Evolutionary conservation across 2,888 invertebrate species (phyloP).

Genomic region (Escarpia spicata): DNA sequence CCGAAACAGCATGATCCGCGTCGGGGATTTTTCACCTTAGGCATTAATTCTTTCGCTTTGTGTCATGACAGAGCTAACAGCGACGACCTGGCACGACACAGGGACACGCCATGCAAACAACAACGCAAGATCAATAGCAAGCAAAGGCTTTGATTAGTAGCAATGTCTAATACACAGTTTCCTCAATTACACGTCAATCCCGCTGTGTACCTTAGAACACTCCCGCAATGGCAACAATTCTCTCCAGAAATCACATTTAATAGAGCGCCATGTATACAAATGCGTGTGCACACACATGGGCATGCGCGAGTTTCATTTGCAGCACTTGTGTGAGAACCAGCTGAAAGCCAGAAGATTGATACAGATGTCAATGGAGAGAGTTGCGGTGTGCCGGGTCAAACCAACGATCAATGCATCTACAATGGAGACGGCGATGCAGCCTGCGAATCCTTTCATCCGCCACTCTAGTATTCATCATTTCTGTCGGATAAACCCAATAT

Average conservation of each 20-base stretch:
- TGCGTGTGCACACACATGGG: background rate
- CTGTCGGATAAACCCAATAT: background rate
- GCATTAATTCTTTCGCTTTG: background rate
- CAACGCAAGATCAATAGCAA: background rate
- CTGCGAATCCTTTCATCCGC: background rate
- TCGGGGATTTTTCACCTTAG: background rate
- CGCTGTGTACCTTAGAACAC: background rate
- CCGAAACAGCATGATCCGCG: background rate
- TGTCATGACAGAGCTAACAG: background rate
- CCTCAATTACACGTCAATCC: background rate
- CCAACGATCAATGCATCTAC: background rate
- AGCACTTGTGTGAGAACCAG: background rate
- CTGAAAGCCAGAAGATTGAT: background rate
- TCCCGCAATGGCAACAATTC: background rate
- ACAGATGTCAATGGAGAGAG: background rate
- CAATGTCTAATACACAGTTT: background rate
- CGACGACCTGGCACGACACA: background rate
- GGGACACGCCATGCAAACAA: background rate
- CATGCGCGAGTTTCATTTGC: background rate
- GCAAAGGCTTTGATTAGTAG: background rate
- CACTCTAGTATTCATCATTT: background rate
- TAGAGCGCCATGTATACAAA: background rate
- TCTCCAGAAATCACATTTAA: background rate
- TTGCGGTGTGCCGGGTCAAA: background rate
- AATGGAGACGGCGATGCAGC: background rate